Conservation (phyloP, 1,140 invertebrate species). For the Aphidius gifuensis region DNA sequence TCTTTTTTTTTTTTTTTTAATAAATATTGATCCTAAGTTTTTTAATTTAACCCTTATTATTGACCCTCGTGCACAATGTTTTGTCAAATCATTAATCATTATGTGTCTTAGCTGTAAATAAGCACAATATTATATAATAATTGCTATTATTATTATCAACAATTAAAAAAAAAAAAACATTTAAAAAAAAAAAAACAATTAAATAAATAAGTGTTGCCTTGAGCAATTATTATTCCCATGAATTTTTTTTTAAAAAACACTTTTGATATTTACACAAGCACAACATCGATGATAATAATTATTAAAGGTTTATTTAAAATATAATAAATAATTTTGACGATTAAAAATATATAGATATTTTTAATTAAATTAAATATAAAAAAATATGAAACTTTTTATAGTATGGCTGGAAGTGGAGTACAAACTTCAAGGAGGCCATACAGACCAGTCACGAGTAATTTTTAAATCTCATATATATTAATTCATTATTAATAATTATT, state of each 20-base stretch:
- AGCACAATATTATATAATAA: slow-evolving; percentile 30
- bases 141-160: slow-evolving; percentile 31
- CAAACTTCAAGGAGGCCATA: slow-evolving; percentile 92
- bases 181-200: slow-evolving; percentile 17
- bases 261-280: too few relatives aligned
- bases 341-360: slow-evolving; percentile 7
- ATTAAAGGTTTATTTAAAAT: too few relatives aligned
- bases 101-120: slow-evolving; percentile 47
- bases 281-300: too few relatives aligned
- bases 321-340: too few relatives aligned
- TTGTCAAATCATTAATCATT: slow-evolving; percentile 47
- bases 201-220: too few relatives aligned
- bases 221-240: too few relatives aligned
- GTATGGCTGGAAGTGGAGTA: slow-evolving; percentile 91
- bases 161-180: slow-evolving; percentile 14
- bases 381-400: slow-evolving; percentile 56
- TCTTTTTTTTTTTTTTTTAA: not conserved
- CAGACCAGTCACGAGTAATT: slow-evolving; percentile 66
- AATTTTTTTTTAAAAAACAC: too few relatives aligned
- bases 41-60: not conserved
- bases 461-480: slow-evolving; percentile 37
- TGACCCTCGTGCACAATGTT: slow-evolving; percentile 30
- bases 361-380: slow-evolving; percentile 16
- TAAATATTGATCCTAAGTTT: not conserved
- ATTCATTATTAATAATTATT: slow-evolving; percentile 34